These are phyloP conservation scores for Acanthacorydalis orientalis DNA, from an alignment of 2,888 invertebrate species.

Conservation along the genomic window DNA sequence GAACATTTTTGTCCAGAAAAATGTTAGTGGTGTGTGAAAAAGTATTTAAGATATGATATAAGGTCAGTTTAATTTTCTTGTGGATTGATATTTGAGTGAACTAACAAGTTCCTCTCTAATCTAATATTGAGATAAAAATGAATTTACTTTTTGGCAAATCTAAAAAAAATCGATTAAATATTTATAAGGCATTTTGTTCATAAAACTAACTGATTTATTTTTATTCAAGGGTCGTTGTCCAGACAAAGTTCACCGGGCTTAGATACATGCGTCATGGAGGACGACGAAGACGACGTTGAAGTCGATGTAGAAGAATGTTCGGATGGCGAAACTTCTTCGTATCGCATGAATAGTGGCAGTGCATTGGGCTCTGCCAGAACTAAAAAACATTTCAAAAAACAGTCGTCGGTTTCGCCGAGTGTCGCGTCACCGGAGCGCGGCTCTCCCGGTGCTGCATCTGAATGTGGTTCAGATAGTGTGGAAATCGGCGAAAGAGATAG, in stretches of 20 bases:
- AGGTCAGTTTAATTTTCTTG: too few species aligned
- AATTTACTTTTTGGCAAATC: too few species aligned
- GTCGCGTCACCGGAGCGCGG: neutral
- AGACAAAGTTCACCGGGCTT: conserved; percentile 27
- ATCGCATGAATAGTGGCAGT: conserved; percentile 14
- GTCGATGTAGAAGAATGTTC: conserved; percentile 42
- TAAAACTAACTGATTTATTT: neutral
- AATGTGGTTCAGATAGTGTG: conserved; percentile 3
- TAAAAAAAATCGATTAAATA: too few species aligned
- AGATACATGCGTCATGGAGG: conserved; percentile 21
- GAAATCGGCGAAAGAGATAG: conserved; percentile 1
- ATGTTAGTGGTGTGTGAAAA: too few species aligned
- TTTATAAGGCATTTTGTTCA: neutral
- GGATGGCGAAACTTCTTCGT: conserved; percentile 30
- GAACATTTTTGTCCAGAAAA: too few species aligned
- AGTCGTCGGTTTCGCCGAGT: neutral
- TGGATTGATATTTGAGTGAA: too few species aligned
- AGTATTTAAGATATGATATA: too few species aligned
- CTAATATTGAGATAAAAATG: too few species aligned
- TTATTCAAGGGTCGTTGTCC: conserved; percentile 15
- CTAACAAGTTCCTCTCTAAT: too few species aligned
- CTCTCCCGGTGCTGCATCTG: neutral
- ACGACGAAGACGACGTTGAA: conserved; percentile 32
- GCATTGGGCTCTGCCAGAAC: conserved; percentile 10
- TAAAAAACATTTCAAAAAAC: neutral